Base-by-base conservation (phyloP, 2,113 vertebrate species). In the Nycticebus coucang region DNA sequence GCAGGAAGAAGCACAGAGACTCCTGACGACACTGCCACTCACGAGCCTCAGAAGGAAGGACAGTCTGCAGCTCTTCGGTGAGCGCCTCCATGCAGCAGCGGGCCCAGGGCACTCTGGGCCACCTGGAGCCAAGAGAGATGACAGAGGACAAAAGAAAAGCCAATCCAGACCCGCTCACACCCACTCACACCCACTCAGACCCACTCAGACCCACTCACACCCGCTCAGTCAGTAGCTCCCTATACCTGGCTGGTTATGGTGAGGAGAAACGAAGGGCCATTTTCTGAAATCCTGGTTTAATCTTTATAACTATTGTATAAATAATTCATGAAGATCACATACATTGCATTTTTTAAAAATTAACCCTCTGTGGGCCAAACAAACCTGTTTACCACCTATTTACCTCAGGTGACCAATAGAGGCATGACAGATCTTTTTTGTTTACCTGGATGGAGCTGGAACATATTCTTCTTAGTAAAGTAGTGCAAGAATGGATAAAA, bases 211-310 rank as follows among this genome's bases (percentile, higher is more conserved):
- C 45, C 8, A 10, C 45, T 50, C 72, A 7, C 8, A 50, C 45
- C 45, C 8, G 45, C 45, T 50, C 45, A 50, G 45, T 9, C 45
- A 9, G 8, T 0, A 0, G 14, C n/a, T 62, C 75, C 75, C 17
- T 5, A n/a, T 72, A 7, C 26, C n/a, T 33, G 0, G 4, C 33
- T 6, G 3, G 19, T 14, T 14, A 10, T 1, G 11, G 28, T 7
- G 22, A n/a, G 41, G 62, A 80, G 45, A 17, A 55, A 7, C 14
- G 4, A 37, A 7, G 17, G 22, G 57, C 55, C 30, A 24, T 45
- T 74, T 80, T 35, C 75, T 13, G 66, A 66, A 75, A 57, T 45
- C 28, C 45, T 3, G 9, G 45, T 28, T 24, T 22, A 4, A 68
- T 10, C 68, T 37, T 75, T 35, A 57, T 18, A 87, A 68, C 18